These are phyloP conservation scores for Thamnaconus septentrionalis DNA, from an alignment of 2,113 vertebrate genomes.

Conservation along the genomic window DNA sequence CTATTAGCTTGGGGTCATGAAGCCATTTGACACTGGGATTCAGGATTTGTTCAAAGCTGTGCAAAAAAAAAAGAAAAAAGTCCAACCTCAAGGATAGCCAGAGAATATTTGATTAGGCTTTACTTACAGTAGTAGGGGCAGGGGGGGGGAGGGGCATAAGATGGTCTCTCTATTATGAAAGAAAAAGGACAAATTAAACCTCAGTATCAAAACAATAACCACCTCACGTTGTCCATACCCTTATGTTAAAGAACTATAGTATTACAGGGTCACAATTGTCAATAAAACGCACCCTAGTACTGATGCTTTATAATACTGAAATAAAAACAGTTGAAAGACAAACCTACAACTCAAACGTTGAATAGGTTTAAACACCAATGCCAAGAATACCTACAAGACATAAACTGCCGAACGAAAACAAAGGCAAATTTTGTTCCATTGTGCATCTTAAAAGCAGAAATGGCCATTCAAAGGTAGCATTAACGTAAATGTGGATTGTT, in stretches of 20 bases:
- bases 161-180: constrained; percentile 90
- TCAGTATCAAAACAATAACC: too few relatives aligned
- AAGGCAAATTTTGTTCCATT: constrained; percentile 9
- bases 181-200: constrained; percentile 26
- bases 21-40: too few relatives aligned
- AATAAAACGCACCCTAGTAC: neutral
- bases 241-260: neutral
- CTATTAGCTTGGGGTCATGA: too few relatives aligned
- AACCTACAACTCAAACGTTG: too few relatives aligned
- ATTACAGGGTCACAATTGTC: neutral
- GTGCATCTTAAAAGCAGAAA: constrained; percentile 26
- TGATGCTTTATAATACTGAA: too few relatives aligned
- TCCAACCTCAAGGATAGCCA: neutral
- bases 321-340: too few relatives aligned
- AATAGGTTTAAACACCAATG: constrained; percentile 8
- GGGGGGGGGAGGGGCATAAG: constrained; percentile 96
- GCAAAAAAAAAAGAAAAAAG: too few relatives aligned
- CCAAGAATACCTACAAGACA: constrained; percentile 37
- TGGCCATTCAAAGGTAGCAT: constrained; percentile 22
- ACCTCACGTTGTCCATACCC: too few relatives aligned
- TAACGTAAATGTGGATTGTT: constrained; percentile 30
- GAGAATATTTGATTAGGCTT: neutral
- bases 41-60: neutral
- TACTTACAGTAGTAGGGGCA: constrained; percentile 83
- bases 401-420: constrained; percentile 32